Conservation (phyloP, 2,113 vertebrate genomes). For the Mus musculus region DNA sequence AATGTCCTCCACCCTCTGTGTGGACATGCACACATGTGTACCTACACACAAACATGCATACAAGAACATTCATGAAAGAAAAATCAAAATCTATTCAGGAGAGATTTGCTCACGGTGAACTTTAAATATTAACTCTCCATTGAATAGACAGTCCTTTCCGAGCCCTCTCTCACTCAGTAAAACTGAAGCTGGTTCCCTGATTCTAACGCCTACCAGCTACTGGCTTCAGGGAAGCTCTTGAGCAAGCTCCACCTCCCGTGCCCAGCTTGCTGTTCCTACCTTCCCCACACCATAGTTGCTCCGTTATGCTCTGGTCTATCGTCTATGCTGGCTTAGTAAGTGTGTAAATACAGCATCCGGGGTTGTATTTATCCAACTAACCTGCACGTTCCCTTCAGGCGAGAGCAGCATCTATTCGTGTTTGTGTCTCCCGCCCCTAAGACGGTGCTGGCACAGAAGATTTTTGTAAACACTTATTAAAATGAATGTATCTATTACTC, state of each 20-base stretch:
- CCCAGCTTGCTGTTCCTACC: neutral
- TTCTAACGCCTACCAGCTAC: neutral
- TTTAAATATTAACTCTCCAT: neutral
- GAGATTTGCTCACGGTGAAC: neutral
- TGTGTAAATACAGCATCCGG: neutral
- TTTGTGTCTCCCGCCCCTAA: neutral
- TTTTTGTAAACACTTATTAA: constrained; percentile 53
- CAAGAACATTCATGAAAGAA: neutral
- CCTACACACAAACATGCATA: neutral
- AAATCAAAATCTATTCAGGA: neutral
- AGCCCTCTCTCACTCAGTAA: neutral
- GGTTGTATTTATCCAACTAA: neutral
- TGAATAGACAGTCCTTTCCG: neutral
- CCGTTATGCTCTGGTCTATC: neutral
- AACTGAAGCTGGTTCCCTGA: neutral
- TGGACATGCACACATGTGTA: neutral
- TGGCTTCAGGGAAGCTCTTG: neutral
- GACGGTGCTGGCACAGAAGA: neutral
- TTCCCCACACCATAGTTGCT: neutral
- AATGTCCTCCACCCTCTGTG: neutral
- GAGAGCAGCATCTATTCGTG: neutral
- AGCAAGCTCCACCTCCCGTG: neutral
- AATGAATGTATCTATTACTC: constrained; percentile 49
- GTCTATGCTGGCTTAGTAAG: neutral
- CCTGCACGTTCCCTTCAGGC: constrained; percentile 16